Conservation (phyloP, 2,113 vertebrate genomes). For the Dryoscopus gambensis region DNA sequence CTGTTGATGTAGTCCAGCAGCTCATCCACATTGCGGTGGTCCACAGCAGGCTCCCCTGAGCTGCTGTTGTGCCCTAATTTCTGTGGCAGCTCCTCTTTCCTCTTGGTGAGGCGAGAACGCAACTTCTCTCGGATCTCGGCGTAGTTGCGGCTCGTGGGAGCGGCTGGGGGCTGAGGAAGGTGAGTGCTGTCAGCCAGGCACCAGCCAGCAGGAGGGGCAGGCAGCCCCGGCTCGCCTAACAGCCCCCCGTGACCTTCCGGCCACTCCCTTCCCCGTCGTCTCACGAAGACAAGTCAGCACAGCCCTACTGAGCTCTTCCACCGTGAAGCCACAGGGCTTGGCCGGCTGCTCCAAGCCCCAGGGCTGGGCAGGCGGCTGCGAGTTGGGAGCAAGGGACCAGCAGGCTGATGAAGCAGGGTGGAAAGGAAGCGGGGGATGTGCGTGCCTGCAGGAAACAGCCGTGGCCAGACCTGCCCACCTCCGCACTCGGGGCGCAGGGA, state of each 20-base stretch:
- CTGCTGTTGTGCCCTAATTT: conserved; percentile 78
- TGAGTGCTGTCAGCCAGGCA: not conserved
- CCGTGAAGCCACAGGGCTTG: not conserved
- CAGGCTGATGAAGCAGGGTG: not conserved
- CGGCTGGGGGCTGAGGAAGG: conserved; percentile 86
- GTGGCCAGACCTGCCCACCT: not conserved
- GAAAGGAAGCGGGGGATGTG: not conserved
- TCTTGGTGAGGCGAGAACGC: conserved; percentile 89
- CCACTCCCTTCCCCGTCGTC: not conserved
- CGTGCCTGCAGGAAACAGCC: rapidly evolving
- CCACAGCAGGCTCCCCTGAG: conserved; percentile 81
- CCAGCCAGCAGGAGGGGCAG: rapidly evolving
- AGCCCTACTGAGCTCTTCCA: not conserved
- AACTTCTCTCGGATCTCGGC: conserved; percentile 98
- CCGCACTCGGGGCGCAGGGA: rapidly evolving
- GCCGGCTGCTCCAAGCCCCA: not conserved
- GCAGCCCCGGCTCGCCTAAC: not conserved
- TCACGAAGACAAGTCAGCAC: not conserved
- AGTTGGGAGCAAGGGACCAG: not conserved
- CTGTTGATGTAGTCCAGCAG: conserved; percentile 97
- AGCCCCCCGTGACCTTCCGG: not conserved
- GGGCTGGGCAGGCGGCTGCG: not conserved
- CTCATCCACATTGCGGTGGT: conserved; percentile 94
- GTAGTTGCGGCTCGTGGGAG: conserved; percentile 97
- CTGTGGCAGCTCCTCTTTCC: conserved; percentile 93